Evolutionary conservation across 2,113 vertebrate species (phyloP).

Genomic region (Nycticryphes semicollaris): DNA sequence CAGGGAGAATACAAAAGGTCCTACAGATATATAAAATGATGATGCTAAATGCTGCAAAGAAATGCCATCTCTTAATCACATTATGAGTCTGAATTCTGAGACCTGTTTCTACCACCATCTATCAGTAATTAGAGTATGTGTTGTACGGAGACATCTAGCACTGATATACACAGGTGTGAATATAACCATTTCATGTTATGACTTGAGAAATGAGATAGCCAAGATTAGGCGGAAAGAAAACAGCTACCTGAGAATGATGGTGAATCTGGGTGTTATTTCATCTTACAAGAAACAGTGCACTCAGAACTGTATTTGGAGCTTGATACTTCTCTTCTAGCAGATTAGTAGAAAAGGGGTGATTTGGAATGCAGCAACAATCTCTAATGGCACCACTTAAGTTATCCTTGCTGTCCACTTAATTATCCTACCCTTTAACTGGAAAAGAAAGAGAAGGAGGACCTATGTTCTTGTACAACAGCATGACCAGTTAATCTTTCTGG

Average conservation of each 20-base stretch:
- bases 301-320: not conserved
- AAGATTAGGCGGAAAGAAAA: not conserved
- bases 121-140: not conserved
- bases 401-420: not conserved
- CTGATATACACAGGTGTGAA: not conserved
- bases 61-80: not conserved
- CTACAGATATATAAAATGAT: not conserved
- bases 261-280: accelerated
- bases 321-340: not conserved
- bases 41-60: not conserved
- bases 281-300: not conserved
- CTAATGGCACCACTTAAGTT: not conserved
- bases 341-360: not conserved
- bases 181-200: not conserved
- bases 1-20: not conserved
- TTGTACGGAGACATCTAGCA: not conserved
- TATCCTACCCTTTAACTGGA: not conserved
- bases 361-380: not conserved
- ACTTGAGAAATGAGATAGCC: not conserved
- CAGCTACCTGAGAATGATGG: not conserved
- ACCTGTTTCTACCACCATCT: not conserved
- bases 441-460: not conserved
- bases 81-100: not conserved
- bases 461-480: not conserved
- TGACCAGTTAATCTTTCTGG: not conserved